Evolutionary conservation across 2,888 invertebrate species (phyloP).

Genomic region (Ptychoptera contaminata): DNA sequence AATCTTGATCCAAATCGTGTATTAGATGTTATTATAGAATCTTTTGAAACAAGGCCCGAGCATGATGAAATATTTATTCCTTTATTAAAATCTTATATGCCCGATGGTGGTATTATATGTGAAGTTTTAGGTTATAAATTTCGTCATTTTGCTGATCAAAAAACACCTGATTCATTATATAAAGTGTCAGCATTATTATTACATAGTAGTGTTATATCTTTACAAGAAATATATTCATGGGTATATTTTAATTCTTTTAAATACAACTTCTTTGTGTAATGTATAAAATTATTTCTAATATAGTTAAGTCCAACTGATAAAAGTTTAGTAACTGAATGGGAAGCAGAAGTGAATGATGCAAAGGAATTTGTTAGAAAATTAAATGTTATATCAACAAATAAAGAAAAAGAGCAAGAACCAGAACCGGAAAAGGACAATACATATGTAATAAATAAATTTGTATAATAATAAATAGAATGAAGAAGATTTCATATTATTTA

Average conservation of each 20-base stretch:
- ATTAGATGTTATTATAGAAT: conserved; percentile 88
- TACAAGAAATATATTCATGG: conserved; percentile 86
- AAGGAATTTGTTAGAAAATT: conserved; percentile 79
- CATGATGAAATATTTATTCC: conserved; percentile 71
- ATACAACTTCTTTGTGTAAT: conserved; percentile 1
- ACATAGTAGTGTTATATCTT: conserved; percentile 67
- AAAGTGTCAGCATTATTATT: conserved; percentile 78
- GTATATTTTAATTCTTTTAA: conserved; percentile 31
- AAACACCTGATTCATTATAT: conserved; percentile 72
- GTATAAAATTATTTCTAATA: too few relatives aligned
- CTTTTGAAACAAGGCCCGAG: conserved; percentile 79
- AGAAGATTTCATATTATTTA: too few relatives aligned
- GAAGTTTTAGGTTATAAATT: conserved; percentile 93
- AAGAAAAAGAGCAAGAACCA: conserved; percentile 60
- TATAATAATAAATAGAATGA: background rate
- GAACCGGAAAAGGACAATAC: conserved; percentile 49
- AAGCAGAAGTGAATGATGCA: conserved; percentile 65
- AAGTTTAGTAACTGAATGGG: conserved; percentile 62
- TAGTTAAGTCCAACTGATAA: conserved; percentile 76
- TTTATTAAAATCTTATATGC: conserved; percentile 74
- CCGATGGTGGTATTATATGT: conserved; percentile 72
- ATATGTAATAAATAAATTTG: conserved; percentile 33
- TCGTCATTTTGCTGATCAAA: conserved; percentile 44
- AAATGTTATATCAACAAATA: conserved; percentile 65
- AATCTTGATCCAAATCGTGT: conserved; percentile 98